Base-by-base conservation (phyloP, 2,113 vertebrate species). In the Colius striatus region DNA sequence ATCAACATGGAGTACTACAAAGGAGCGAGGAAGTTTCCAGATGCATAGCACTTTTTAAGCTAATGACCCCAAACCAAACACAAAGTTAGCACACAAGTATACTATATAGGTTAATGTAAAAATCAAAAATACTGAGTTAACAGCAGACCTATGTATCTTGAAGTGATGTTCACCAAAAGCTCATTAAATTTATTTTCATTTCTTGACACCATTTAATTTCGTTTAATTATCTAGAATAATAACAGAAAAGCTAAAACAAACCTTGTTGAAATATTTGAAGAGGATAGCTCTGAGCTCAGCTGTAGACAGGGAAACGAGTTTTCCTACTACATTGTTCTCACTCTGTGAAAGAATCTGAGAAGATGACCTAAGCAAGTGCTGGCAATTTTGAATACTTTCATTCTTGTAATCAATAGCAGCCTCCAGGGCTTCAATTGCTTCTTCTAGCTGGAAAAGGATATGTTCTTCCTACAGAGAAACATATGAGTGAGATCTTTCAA, bases 261-360 rank as follows among this genome's bases (percentile, higher is more conserved):
- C 99, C 98, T 99, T 99, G 92, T 98, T 99, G 96, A 99, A 99
- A 94, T 99, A 99, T 96, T 92, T 98, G 86, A 98, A 77, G 41
- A 99, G 98, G 91, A 99, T 97, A 87, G 98, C 98, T 88, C 98
- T 98, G 41, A 97, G 97, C 71, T 99, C 98, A 45, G 92, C 61
- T 87, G 96, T 85, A 61, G 97, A 98, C 68, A 99, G 97, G 32
- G 97, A 97, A 94, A 97, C 97, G 67, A 99, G 96, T 90, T 98
- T 99, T 93, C 96, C 98, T 92, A 98, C 94, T 92, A 99, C 47
- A 41, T 98, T 97, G 79, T 96, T 97, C 86, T 99, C 96, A 11
- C 95, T 98, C 58, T 96, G 96, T 84, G 95, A 96, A 74, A 98
- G 80, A 88, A 93, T 91, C 90, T 96, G 58, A 90, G 98, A 96